Percentiles rank a stretch among this genome's conserved stretches.
Conservation (phyloP, 2,113 vertebrate genomes). For the Ailurus styani region DNA sequence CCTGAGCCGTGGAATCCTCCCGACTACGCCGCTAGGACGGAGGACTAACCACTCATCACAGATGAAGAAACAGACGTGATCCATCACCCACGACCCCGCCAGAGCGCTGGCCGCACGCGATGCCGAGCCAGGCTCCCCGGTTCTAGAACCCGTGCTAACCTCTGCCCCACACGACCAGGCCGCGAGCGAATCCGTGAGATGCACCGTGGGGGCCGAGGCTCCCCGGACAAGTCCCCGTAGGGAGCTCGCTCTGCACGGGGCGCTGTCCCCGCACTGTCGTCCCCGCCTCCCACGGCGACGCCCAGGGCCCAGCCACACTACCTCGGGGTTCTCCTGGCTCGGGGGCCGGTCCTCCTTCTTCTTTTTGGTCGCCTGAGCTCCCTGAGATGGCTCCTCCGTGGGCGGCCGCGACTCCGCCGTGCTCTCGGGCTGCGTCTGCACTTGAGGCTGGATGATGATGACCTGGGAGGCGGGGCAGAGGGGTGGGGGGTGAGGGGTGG, state of each 20-base stretch:
- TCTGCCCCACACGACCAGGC: accelerated
- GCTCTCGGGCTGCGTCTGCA: constrained; percentile 84
- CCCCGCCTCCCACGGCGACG: accelerated
- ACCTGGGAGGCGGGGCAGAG: constrained; percentile 81
- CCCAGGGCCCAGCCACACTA: background rate
- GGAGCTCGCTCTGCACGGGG: accelerated
- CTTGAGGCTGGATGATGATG: constrained; percentile 96
- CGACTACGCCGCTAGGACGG: background rate
- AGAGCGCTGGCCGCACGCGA: accelerated
- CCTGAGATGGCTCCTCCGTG: constrained; percentile 83
- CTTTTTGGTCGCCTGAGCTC: constrained; percentile 84
- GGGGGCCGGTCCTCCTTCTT: constrained; percentile 82
- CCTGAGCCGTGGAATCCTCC: background rate
- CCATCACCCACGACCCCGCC: accelerated
- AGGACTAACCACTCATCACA: accelerated
- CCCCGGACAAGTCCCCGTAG: accelerated
- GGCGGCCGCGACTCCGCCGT: constrained; percentile 83
- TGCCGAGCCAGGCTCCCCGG: background rate
- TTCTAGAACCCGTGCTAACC: accelerated
- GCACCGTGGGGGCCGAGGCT: accelerated
- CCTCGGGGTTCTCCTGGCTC: constrained; percentile 83
- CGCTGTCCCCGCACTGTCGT: accelerated
- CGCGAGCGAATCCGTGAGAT: accelerated
- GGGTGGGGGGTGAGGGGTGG: background rate
- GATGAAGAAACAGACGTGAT: accelerated